A percentile compares a stretch with the other conserved stretches of the same genome.
phyloP scores from a whole-genome alignment of 2,113 vertebrate genomes.

The Oryzias melastigma region DNA sequence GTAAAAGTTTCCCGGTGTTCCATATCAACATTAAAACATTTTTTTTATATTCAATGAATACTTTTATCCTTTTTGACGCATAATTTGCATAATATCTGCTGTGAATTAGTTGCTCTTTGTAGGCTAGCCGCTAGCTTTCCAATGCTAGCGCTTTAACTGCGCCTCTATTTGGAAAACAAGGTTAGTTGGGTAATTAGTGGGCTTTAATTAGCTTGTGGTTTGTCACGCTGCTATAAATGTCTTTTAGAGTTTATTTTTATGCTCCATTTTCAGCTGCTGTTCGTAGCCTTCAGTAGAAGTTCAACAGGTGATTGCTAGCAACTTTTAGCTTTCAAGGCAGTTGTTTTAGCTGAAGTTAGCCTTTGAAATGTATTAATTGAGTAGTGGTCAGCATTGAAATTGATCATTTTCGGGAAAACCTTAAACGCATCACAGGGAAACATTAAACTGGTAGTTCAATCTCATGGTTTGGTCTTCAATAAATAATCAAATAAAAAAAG shows the following conservation, averaged over 20 bases:
- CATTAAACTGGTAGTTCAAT: too few relatives aligned
- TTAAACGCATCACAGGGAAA: too few relatives aligned
- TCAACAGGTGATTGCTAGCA: slow-evolving; percentile 69
- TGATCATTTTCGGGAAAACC: too few relatives aligned
- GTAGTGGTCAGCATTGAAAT: background rate
- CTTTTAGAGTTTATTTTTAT: background rate
- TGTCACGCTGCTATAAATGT: background rate
- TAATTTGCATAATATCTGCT: background rate
- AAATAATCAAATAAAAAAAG: too few relatives aligned
- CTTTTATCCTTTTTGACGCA: background rate
- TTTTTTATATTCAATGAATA: background rate
- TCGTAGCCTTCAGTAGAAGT: slow-evolving; percentile 20
- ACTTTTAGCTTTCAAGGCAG: slow-evolving; percentile 26
- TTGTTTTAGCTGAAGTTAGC: background rate
- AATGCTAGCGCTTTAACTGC: slow-evolving; percentile 46
- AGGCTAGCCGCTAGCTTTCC: slow-evolving; percentile 41
- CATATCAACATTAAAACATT: background rate
- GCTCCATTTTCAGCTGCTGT: background rate
- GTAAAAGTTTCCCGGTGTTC: accelerated
- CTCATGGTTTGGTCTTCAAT: too few relatives aligned
- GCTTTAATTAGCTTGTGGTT: slow-evolving; percentile 7
- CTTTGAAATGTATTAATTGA: background rate
- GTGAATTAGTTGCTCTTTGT: background rate
- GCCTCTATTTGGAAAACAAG: slow-evolving; percentile 27
- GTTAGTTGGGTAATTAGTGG: slow-evolving; percentile 7